Evolutionary conservation across 2,888 invertebrate genomes (phyloP).

Genomic region (Portevinia maculata): DNA sequence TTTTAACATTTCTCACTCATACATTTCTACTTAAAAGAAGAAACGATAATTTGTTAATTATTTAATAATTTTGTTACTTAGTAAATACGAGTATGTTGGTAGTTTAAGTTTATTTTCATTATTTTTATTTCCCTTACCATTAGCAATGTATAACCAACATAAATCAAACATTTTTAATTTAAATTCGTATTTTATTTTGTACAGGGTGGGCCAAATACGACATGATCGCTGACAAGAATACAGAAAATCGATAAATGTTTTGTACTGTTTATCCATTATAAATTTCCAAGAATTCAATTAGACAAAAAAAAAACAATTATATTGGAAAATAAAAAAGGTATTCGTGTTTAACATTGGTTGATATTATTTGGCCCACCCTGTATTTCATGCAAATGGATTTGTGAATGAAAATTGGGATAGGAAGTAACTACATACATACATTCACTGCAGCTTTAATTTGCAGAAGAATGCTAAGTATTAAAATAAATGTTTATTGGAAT

Average conservation of each 20-base stretch:
- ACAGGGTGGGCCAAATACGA: too few species aligned
- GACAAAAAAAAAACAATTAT: too few species aligned
- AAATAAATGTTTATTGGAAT: too few species aligned
- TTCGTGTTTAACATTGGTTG: too few species aligned
- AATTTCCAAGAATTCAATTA: too few species aligned
- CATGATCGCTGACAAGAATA: too few species aligned
- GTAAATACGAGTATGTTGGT: neutral
- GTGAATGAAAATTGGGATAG: neutral
- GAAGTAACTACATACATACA: neutral
- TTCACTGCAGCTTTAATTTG: too few species aligned
- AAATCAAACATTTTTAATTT: slow-evolving; percentile 29
- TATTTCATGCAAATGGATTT: neutral
- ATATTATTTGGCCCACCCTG: too few species aligned
- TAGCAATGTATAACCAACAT: slow-evolving; percentile 40
- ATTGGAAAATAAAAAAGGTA: too few species aligned
- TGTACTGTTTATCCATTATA: too few species aligned
- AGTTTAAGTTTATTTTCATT: neutral
- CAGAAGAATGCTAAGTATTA: too few species aligned
- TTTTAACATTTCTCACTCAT: slow-evolving; percentile 68
- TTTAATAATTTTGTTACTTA: slow-evolving; percentile 8
- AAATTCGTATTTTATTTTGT: slow-evolving; percentile 42
- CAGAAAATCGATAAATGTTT: too few species aligned
- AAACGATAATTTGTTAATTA: slow-evolving; percentile 17
- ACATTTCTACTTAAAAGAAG: slow-evolving; percentile 58
- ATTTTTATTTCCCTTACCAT: slow-evolving; percentile 26